These are phyloP conservation scores for Euleptes europaea DNA, from an alignment of 2,113 vertebrate species.

Conservation along the genomic window DNA sequence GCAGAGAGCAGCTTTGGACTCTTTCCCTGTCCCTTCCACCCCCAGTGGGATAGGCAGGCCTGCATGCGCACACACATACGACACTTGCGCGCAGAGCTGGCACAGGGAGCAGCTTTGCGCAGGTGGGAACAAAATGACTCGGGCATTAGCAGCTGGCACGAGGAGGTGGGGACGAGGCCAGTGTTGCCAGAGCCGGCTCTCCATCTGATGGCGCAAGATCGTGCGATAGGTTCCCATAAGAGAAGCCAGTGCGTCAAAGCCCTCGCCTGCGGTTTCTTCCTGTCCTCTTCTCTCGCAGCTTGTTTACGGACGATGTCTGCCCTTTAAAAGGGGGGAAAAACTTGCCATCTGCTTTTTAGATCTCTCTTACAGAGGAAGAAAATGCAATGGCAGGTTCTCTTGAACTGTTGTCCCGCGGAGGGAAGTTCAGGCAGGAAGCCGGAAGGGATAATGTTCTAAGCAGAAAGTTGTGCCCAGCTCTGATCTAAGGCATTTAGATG, in stretches of 20 bases:
- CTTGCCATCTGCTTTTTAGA: background rate
- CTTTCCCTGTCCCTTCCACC: background rate
- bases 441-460: background rate
- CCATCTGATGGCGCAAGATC: rapidly evolving
- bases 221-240: rapidly evolving
- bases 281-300: background rate
- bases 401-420: background rate
- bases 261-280: rapidly evolving
- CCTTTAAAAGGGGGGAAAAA: background rate
- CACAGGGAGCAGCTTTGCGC: background rate
- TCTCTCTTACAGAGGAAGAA: rapidly evolving
- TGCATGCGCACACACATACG: too few species aligned
- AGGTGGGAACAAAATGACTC: background rate
- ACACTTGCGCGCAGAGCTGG: background rate
- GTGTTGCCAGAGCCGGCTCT: background rate
- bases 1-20: background rate
- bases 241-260: background rate
- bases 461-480: background rate
- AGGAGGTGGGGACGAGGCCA: rapidly evolving
- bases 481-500: background rate
- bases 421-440: background rate
- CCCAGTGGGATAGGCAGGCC: background rate
- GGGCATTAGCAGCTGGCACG: background rate
- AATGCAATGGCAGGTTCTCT: rapidly evolving
- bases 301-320: rapidly evolving